Evolutionary conservation across 2,113 vertebrate species (phyloP).

Genomic region (Sylvicapra grimmia): DNA sequence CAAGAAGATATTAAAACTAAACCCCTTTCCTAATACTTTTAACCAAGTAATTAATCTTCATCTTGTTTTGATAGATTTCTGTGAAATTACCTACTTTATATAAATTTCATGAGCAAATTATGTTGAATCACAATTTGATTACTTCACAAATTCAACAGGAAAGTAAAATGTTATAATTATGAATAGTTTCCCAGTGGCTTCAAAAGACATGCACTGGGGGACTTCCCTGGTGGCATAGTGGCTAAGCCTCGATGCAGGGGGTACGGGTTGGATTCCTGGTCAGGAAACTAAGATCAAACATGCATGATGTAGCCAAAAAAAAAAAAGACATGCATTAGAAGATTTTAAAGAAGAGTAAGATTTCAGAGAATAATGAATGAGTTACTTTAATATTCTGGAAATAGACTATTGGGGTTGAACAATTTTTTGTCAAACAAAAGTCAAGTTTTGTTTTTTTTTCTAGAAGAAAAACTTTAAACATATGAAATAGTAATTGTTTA

Average conservation of each 20-base stretch:
- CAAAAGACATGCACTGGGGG: not conserved
- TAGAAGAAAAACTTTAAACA: not conserved
- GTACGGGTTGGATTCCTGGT: not conserved
- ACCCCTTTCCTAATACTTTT: not conserved
- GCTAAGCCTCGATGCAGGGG: not conserved
- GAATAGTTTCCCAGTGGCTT: not conserved
- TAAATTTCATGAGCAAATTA: not conserved
- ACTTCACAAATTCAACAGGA: not conserved
- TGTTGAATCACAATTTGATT: not conserved
- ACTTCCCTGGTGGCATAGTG: not conserved
- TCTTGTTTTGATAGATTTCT: conserved; percentile 14
- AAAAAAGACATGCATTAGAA: not conserved
- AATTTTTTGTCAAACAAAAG: not conserved
- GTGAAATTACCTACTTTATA: not conserved
- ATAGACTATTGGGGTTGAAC: not conserved
- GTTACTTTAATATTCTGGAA: conserved; percentile 3
- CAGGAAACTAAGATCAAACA: not conserved
- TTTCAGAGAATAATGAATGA: not conserved
- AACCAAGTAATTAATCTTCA: not conserved
- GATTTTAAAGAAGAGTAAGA: not conserved
- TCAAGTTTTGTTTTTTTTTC: not conserved
- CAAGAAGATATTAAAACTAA: conserved; percentile 17
- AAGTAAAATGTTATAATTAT: not conserved
- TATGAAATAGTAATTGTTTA: not conserved
- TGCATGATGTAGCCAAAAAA: not conserved